Conservation (phyloP, 2,888 invertebrate genomes). For the Holacanthella duospinosa region DNA sequence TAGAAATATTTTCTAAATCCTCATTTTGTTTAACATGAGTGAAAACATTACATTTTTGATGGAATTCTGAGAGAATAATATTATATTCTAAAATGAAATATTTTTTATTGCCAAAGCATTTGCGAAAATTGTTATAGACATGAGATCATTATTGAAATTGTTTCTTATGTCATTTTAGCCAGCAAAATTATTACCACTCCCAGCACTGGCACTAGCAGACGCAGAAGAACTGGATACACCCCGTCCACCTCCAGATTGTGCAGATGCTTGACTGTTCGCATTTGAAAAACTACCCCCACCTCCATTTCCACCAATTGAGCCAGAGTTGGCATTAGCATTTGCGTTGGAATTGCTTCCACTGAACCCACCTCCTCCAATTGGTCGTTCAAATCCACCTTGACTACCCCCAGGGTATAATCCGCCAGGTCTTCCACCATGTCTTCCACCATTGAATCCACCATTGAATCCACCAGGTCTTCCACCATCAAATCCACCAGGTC, state of each 20-base stretch:
- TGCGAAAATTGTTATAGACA: too few relatives aligned
- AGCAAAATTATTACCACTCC: neutral
- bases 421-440: neutral
- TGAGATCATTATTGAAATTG: too few relatives aligned
- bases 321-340: neutral
- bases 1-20: too few relatives aligned
- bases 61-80: too few relatives aligned
- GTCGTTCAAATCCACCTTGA: neutral
- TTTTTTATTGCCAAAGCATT: too few relatives aligned
- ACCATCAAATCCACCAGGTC: constrained; percentile 5
- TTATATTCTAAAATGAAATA: too few relatives aligned
- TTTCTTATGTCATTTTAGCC: too few relatives aligned
- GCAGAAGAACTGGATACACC: neutral
- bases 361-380: neutral
- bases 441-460: constrained; percentile 1
- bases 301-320: neutral
- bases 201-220: neutral
- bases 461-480: neutral
- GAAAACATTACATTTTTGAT: too few relatives aligned
- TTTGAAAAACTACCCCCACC: neutral
- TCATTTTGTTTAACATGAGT: too few relatives aligned
- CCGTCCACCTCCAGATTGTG: constrained; percentile 1
- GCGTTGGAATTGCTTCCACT: neutral
- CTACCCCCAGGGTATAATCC: constrained; percentile 2
- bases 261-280: neutral